Evolutionary conservation across 1,140 invertebrate genomes (phyloP).

Genomic region (Calephelis nemesis): DNA sequence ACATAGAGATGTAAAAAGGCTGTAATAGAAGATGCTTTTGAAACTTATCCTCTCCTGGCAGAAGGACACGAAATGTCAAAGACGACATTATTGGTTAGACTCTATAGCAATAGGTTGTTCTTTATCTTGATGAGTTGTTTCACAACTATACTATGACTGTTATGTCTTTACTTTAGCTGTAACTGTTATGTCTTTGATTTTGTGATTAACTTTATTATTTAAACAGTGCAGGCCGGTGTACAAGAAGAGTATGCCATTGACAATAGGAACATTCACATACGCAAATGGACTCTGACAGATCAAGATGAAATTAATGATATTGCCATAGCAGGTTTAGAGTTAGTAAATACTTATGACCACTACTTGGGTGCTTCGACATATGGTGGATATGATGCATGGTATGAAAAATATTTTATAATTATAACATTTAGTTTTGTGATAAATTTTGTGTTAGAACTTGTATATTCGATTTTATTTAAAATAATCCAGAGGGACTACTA

Average conservation of each 20-base stretch:
- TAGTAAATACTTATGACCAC: conserved; percentile 92
- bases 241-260: conserved; percentile 75
- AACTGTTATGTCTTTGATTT: conserved; percentile 21
- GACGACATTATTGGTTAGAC: no score
- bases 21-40: no score
- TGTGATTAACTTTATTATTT: conserved; percentile 26
- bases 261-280: conserved; percentile 80
- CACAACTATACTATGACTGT: no score
- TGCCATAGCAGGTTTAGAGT: conserved; percentile 87
- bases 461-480: no score
- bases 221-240: conserved; percentile 86
- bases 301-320: conserved; percentile 88
- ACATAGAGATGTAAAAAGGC: no score
- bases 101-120: no score
- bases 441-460: no score
- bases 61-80: no score
- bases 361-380: conserved; percentile 89
- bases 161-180: conserved; percentile 20
- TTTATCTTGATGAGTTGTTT: no score
- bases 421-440: no score
- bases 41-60: no score
- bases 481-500: no score
- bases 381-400: conserved; percentile 86
- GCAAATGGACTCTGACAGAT: conserved; percentile 92
- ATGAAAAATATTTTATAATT: conserved; percentile 20